These are phyloP conservation scores for Microtus richardsoni DNA, from an alignment of 2,113 vertebrate genomes.

Conservation along the genomic window DNA sequence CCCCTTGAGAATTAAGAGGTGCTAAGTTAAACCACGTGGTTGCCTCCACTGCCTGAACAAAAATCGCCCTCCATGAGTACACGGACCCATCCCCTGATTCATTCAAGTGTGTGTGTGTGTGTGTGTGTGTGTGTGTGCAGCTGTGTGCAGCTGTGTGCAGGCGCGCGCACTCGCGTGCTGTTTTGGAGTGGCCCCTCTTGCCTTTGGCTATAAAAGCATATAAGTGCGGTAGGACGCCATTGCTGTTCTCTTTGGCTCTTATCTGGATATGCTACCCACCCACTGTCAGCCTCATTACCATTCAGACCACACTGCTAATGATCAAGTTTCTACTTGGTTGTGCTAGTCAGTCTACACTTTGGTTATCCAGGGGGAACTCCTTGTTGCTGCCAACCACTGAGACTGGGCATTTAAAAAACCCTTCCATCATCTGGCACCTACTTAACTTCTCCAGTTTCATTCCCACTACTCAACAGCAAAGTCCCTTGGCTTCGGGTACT, in stretches of 20 bases:
- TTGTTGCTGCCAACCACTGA: no score
- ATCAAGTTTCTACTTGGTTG: no score
- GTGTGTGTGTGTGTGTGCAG: background rate
- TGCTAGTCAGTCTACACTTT: no score
- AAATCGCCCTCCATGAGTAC: background rate
- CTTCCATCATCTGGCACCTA: no score
- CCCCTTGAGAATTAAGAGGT: slow-evolving; percentile 19
- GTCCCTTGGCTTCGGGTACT: no score
- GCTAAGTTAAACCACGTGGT: background rate
- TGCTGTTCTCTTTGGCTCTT: background rate
- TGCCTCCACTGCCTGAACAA: background rate
- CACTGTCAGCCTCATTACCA: background rate
- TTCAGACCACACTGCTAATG: background rate
- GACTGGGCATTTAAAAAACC: no score
- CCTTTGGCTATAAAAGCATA: background rate
- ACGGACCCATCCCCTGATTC: background rate
- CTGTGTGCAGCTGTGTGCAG: no score
- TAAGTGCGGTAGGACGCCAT: background rate
- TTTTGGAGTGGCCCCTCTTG: background rate
- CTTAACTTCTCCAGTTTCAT: no score
- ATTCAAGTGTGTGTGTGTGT: background rate
- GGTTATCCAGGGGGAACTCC: no score
- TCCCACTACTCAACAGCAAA: no score
- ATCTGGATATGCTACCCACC: background rate
- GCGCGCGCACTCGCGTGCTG: background rate